Evolutionary conservation across 1,140 invertebrate genomes (phyloP), one percentile per base, ranked within the genome.

Genomic region (Acromyrmex echinatior): DNA sequence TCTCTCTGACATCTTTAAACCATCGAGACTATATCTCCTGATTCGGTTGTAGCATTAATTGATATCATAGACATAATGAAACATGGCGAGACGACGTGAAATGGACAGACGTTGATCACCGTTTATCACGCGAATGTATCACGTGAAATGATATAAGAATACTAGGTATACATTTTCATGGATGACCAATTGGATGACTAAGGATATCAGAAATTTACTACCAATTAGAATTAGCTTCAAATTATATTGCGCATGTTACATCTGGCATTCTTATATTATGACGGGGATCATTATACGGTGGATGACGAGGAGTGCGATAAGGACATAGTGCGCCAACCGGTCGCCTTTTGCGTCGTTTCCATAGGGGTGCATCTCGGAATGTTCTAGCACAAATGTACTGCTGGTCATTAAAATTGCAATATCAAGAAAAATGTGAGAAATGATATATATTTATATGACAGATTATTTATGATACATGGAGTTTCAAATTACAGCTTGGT

Each of bases 41-140:
- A 92, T 62, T 90, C 84, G 60, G 80, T 74, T 90, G 66, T 90
- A 91, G 87, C 78, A 88, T 88, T 90, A 86, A 91, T 91, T 70
- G 66, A 86, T 74, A 91, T 79, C 49, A 56, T 86, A 90, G 66
- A 86, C 56, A 88, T 35, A 84, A 16, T 81, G 60, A 68, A 10
- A 62, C 5, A 53, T 7, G 21, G 63, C 28, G 68, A 35, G 49
- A 70, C 28, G 85, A 87, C 70, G 60, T 45, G 87, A 87, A 62
- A 80, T 25, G 25, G 58, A 81, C 14, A 21, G 39, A 35, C 4
- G 2, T 21, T 39, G 16, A 16, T 9, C 56, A 18, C 7, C 6
- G 62, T 31, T 65, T 14, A 66, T 31, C 9, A 5, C 56, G 56
- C 56, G 18, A 0, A 60, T 25, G 9, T 60, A 60, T 60, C 9